phyloP scores from a whole-genome alignment of 2,113 vertebrate species.

The Ailurus styani region DNA sequence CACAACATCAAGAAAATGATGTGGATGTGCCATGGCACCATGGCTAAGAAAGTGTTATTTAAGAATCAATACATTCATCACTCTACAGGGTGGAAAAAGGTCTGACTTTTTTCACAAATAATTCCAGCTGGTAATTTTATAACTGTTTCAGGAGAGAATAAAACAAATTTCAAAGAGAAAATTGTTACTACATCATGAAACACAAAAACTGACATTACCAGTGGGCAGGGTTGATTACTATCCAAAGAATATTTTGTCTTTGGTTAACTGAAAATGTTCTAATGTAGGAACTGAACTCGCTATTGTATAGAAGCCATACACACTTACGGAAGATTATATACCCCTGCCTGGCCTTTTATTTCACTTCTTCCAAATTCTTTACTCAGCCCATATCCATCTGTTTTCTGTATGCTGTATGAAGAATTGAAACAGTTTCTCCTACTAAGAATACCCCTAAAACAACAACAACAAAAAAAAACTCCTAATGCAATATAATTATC shows the following conservation, averaged over 20 bases:
- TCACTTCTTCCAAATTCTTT: neutral
- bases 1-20: neutral
- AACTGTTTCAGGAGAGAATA: neutral
- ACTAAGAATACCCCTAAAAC: neutral
- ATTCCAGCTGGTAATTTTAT: neutral
- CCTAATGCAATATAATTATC: neutral
- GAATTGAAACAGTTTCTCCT: neutral
- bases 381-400: neutral
- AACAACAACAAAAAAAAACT: constrained; percentile 7
- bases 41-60: neutral
- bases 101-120: neutral
- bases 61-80: neutral
- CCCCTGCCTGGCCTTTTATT: neutral
- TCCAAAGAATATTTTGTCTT: neutral
- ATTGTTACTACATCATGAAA: neutral
- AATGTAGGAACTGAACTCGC: neutral
- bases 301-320: neutral
- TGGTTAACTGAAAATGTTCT: neutral
- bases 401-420: neutral
- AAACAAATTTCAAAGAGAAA: neutral
- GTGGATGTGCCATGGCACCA: neutral
- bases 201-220: neutral
- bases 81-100: neutral
- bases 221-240: neutral
- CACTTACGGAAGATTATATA: neutral